Evolutionary conservation across 2,888 invertebrate genomes (phyloP).

Genomic region (Dendrolimus houi): DNA sequence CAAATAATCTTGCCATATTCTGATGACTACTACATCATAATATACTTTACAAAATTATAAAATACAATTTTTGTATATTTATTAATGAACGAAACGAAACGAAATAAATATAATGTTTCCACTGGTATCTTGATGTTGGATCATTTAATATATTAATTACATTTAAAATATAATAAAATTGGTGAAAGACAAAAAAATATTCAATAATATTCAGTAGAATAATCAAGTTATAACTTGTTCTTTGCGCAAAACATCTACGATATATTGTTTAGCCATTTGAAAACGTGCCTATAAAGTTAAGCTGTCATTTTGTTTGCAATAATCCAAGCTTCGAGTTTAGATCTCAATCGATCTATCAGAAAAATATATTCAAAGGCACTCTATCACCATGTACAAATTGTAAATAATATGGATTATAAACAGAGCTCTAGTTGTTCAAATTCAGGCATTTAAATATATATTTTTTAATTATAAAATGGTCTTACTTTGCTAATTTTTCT

Average conservation of each 20-base stretch:
- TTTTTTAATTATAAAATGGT: background rate
- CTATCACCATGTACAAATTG: constrained; percentile 36
- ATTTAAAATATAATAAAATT: no score
- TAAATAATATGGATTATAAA: constrained; percentile 39
- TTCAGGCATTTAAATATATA: no score
- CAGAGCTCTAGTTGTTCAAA: background rate
- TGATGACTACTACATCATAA: no score
- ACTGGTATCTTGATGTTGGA: no score
- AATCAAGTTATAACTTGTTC: background rate
- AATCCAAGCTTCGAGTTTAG: background rate
- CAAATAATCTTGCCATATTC: background rate
- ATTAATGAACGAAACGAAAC: no score
- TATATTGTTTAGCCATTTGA: constrained; percentile 2
- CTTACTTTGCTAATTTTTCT: background rate
- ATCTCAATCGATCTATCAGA: background rate
- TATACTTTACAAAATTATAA: no score
- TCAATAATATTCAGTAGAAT: no score
- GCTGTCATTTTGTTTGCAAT: background rate
- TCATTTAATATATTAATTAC: no score
- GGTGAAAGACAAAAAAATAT: no score
- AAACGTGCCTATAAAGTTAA: constrained; percentile 10
- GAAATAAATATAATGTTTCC: no score
- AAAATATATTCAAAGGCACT: constrained; percentile 1
- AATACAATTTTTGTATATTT: no score
- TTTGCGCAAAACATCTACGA: background rate